Base-by-base conservation (phyloP, 2,888 invertebrate genomes). In the Choristoneura rosaceana region DNA sequence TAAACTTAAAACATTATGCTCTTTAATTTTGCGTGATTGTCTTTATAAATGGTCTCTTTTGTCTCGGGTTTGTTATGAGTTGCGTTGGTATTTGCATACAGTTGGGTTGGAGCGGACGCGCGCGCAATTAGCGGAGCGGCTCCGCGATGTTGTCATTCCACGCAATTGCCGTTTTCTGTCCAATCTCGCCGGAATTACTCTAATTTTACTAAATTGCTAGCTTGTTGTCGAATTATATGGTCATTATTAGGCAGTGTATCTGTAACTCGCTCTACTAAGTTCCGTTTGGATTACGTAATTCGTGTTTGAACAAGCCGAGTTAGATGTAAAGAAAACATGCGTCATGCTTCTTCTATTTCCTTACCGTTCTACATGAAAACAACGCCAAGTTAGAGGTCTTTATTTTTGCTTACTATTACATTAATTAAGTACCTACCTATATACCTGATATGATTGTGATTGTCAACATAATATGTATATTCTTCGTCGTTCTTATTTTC, bases 151-250 rank as follows among this genome's bases (percentile, higher is more conserved):
- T 71, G 71, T 67, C 71, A 70, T 66, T 70, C 60, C 33, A 15
- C 59, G 60, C 45, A 43, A 67, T 67, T 66, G 66, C 45, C 52
- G 41, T 62, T 66, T 55, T 61, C 14, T 10, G 17, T n/a, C 47
- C 41, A 61, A 52, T 41, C 50, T 43, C 8, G 60, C 14, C 17
- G 52, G 34, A 62, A 62, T 62, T 67, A 62, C 55, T 71, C 62
- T 71, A 62, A 71, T 71, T 67, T 62, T 25, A 67, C 71, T 71
- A 66, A 71, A 71, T 71, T 71, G 62, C 71, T 58, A 25, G 65
- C 43, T 66, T n/a, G 71, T 66, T 71, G 67, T 66, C 71, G 71
- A 67, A 67, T 71, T 62, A 67, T 71, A 55, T 61, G 66, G 60
- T 52, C 61, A 71, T 67, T 71, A 71, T 43, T 58, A 67, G 55